These are phyloP conservation scores for Micrasema longulum DNA, from an alignment of 1,140 invertebrate species.

Conservation along the genomic window DNA sequence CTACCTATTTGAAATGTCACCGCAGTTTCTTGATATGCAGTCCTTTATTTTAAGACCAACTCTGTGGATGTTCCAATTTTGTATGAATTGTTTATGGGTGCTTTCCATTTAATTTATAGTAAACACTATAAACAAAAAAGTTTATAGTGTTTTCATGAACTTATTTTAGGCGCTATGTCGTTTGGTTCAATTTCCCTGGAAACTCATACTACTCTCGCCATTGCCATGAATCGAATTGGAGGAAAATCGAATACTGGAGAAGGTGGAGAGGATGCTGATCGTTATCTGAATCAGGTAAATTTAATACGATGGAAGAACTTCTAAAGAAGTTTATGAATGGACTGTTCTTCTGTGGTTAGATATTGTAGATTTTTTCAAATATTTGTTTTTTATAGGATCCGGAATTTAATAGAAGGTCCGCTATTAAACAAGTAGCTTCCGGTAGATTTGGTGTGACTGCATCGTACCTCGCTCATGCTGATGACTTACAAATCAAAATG, in stretches of 20 bases:
- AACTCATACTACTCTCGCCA: slow-evolving; percentile 93
- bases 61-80: no score
- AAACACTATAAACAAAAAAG: no score
- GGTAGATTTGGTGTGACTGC: slow-evolving; percentile 98
- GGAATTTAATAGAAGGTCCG: slow-evolving; percentile 80
- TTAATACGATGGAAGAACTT: not conserved
- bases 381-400: slow-evolving; percentile 75
- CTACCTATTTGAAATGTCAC: no score
- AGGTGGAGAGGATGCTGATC: slow-evolving; percentile 90
- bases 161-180: slow-evolving; percentile 69
- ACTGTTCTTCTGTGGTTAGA: no score
- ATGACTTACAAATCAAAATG: slow-evolving; percentile 98
- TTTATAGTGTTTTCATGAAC: no score
- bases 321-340: no score
- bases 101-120: no score
- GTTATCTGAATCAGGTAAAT: slow-evolving; percentile 76
- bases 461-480: slow-evolving; percentile 95
- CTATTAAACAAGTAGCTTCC: slow-evolving; percentile 95
- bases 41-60: no score
- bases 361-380: not conserved
- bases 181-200: slow-evolving; percentile 80
- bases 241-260: slow-evolving; percentile 98
- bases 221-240: slow-evolving; percentile 97
- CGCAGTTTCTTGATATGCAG: no score
- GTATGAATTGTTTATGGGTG: no score